A percentile compares a stretch with the other conserved stretches of the same genome.
phyloP scores from a whole-genome alignment of 2,113 vertebrate genomes.

The Tringa solitaria region DNA sequence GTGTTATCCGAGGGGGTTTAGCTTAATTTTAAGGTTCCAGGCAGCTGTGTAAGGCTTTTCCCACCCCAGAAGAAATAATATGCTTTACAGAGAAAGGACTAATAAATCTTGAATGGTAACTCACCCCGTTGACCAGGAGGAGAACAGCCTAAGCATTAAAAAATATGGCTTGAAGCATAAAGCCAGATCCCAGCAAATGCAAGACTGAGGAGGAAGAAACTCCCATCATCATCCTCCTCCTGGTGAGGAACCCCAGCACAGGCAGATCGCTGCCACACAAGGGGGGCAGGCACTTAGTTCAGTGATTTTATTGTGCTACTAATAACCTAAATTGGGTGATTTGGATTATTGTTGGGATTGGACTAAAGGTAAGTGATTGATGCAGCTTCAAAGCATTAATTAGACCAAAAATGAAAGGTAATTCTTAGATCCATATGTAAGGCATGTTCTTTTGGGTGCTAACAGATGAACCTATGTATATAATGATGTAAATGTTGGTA shows the following conservation, averaged over 20 bases:
- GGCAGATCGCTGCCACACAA: not conserved
- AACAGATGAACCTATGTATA: fast-evolving
- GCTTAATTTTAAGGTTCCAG: not conserved
- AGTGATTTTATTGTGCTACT: not conserved
- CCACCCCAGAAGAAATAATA: not conserved
- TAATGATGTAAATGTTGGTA: fast-evolving
- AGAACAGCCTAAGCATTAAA: not conserved
- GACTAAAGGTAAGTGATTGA: not conserved
- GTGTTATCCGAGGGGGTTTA: not conserved
- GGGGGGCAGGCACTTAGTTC: not conserved
- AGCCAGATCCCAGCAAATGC: not conserved
- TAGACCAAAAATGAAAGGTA: not conserved
- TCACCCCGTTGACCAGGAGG: not conserved
- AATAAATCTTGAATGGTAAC: not conserved
- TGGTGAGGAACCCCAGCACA: not conserved
- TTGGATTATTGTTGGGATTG: not conserved
- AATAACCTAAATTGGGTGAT: not conserved
- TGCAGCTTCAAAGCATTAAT: not conserved
- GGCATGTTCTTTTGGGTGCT: not conserved
- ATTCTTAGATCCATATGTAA: not conserved
- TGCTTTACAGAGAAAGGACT: not conserved
- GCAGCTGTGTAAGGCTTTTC: not conserved
- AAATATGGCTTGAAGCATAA: not conserved
- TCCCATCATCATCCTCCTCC: not conserved
- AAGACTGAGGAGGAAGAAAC: not conserved